Evolutionary conservation across 2,888 invertebrate genomes (phyloP), one percentile per base, ranked within the genome.

Genomic region (Argyra leucocephala): DNA sequence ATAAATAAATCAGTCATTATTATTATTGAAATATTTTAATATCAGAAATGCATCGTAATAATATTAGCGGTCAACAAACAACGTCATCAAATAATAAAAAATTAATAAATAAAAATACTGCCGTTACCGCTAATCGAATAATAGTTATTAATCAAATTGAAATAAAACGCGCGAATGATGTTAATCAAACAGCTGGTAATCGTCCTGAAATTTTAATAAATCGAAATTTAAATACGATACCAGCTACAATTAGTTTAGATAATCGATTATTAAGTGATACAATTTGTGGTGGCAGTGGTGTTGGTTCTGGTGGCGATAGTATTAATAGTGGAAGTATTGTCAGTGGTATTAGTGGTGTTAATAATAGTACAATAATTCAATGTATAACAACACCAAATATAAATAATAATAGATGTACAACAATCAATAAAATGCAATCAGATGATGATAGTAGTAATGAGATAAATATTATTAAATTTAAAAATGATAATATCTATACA

Each of bases 201-300:
- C 48, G 48, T 48, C n/a, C n/a, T n/a, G 48, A 48, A 12, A 12
- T 48, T 2, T 48, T 48, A 48, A 48, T 5, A 5, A 48, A 15
- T n/a, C 12, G 48, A 18, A 6, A 48, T 48, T 2, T 48, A 2
- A 48, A 48, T 15, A 15, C 12, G 5, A 12, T 48, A 48, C 48
- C 48, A n/a, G 48, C 48, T 48, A 48, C 48, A 48, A 48, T 48
- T n/a, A 48, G 48, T 48, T n/a, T 48, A 48, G 48, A 48, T 48
- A 48, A 48, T 48, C 12, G n/a, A 48, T 48, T 48, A 48, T 3
- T 48, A 48, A n/a, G 2, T 48, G 18, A 48, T 48, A 3, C 48
- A 48, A 18, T 48, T 48, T 15, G 48, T 12, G 6, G 12, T 48
- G 48, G 48, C 15, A 18, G 31, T 6, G 9, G 9, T 31, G 31